phyloP scores from a whole-genome alignment of 1,140 invertebrate species.

The Drosophila triauraria region DNA sequence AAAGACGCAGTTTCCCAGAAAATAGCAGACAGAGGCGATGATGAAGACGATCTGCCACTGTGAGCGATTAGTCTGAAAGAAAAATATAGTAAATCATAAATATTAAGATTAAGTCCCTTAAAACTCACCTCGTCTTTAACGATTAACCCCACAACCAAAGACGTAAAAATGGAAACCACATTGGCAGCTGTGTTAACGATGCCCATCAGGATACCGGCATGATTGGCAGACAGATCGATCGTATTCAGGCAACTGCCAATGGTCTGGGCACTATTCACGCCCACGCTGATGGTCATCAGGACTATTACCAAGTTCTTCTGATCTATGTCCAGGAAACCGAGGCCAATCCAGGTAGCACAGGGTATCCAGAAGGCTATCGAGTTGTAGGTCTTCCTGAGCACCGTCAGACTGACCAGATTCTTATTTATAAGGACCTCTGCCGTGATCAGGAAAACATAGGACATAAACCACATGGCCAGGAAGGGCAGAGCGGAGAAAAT shows the following conservation, averaged over 20 bases:
- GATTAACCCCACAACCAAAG: constrained; percentile 87
- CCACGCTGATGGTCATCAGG: constrained; percentile 90
- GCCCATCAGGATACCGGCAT: constrained; percentile 89
- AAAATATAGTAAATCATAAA: no score
- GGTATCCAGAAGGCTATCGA: constrained; percentile 87
- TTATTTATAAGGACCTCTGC: constrained; percentile 55
- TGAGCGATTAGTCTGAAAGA: constrained; percentile 40
- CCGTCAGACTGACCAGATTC: constrained; percentile 50
- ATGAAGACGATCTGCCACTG: constrained; percentile 92
- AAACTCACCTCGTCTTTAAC: constrained; percentile 87
- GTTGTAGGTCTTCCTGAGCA: constrained; percentile 89
- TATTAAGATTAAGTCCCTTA: no score
- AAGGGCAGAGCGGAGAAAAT: constrained; percentile 92
- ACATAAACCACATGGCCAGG: constrained; percentile 89
- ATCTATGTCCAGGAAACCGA: constrained; percentile 87
- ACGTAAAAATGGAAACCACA: constrained; percentile 89
- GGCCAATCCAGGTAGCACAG: constrained; percentile 87
- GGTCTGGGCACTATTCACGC: constrained; percentile 91
- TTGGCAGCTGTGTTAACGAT: constrained; percentile 91
- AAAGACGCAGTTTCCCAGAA: constrained; percentile 89
- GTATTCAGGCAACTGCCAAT: constrained; percentile 90
- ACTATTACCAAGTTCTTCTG: constrained; percentile 87
- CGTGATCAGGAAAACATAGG: constrained; percentile 87
- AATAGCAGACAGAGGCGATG: constrained; percentile 89
- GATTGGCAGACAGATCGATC: constrained; percentile 91